A percentile compares a stretch with the other conserved stretches of the same genome.
Evolutionary conservation across 2,888 invertebrate genomes (phyloP).

Genomic region (Cryptus armator): DNA sequence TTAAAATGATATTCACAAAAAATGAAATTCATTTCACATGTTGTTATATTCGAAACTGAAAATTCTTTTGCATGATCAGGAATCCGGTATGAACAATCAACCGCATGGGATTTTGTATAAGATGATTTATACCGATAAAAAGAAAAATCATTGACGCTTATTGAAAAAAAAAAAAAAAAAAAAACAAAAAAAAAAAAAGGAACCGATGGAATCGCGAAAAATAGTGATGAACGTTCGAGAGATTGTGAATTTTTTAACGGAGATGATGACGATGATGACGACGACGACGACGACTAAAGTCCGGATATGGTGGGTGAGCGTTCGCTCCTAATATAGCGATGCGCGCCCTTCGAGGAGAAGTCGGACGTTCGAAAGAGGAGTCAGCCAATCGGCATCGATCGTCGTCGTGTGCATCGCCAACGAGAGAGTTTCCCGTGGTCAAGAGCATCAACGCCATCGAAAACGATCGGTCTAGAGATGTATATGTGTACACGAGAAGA

Average conservation of each 20-base stretch:
- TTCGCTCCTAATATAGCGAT: constrained; percentile 68
- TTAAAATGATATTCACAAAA: too few relatives aligned
- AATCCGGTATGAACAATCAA: too few relatives aligned
- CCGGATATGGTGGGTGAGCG: constrained; percentile 63
- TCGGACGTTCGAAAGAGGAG: constrained; percentile 42
- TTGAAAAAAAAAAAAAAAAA: not conserved
- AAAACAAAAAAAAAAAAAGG: not conserved
- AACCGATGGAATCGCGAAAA: not conserved
- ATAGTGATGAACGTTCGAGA: not conserved
- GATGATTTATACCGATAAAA: too few relatives aligned
- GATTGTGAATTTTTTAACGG: not conserved
- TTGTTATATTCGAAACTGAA: not conserved
- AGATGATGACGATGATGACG: constrained; percentile 53
- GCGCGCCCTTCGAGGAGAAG: constrained; percentile 48
- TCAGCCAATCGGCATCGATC: constrained; percentile 39
- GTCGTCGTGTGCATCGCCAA: not conserved
- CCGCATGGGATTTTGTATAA: too few relatives aligned
- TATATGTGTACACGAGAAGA: constrained; percentile 6
- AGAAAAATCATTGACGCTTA: too few relatives aligned
- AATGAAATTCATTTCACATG: too few relatives aligned
- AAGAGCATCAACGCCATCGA: constrained; percentile 19
- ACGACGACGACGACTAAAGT: constrained; percentile 52
- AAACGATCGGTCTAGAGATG: constrained; percentile 31
- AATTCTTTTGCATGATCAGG: too few relatives aligned
- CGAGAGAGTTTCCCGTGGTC: constrained; percentile 30